phyloP scores from a whole-genome alignment of 2,888 invertebrate species.

The Thymelicus lineola region DNA sequence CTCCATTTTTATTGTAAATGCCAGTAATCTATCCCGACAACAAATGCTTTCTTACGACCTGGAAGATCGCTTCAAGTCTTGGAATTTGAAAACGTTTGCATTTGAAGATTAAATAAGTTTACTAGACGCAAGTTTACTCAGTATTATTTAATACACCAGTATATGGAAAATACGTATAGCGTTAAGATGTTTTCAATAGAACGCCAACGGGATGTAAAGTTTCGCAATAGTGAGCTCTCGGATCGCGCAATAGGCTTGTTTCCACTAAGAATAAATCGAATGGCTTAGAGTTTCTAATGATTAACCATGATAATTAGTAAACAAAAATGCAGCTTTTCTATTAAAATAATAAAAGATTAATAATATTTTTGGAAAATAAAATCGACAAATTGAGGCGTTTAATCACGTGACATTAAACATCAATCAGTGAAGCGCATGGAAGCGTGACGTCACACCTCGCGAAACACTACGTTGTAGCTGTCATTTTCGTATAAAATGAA shows the following conservation, averaged over 20 bases:
- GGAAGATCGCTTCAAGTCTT: conserved; percentile 45
- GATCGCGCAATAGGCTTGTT: conserved; percentile 75
- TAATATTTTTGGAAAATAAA: too few species aligned
- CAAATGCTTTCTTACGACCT: conserved; percentile 41
- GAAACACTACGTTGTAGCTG: too few species aligned
- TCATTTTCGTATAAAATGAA: too few species aligned
- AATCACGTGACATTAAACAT: too few species aligned
- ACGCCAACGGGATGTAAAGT: conserved; percentile 76
- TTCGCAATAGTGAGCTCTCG: conserved; percentile 73
- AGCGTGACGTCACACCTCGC: too few species aligned
- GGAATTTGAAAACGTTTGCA: conserved; percentile 70
- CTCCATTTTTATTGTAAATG: conserved; percentile 40
- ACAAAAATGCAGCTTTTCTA: too few species aligned
- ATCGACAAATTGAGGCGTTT: too few species aligned
- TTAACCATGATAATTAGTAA: too few species aligned
- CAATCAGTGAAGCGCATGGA: too few species aligned
- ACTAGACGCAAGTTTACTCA: conserved; percentile 68
- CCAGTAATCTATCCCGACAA: conserved; percentile 41
- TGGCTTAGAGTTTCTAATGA: too few species aligned
- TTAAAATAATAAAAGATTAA: too few species aligned
- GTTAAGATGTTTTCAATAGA: conserved; percentile 80
- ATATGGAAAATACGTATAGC: conserved; percentile 67
- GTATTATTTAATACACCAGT: conserved; percentile 72
- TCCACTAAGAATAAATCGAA: too few species aligned
- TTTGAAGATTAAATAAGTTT: conserved; percentile 78